These are phyloP conservation scores for Scotopteryx bipunctaria DNA, from an alignment of 2,888 invertebrate genomes.

Conservation along the genomic window DNA sequence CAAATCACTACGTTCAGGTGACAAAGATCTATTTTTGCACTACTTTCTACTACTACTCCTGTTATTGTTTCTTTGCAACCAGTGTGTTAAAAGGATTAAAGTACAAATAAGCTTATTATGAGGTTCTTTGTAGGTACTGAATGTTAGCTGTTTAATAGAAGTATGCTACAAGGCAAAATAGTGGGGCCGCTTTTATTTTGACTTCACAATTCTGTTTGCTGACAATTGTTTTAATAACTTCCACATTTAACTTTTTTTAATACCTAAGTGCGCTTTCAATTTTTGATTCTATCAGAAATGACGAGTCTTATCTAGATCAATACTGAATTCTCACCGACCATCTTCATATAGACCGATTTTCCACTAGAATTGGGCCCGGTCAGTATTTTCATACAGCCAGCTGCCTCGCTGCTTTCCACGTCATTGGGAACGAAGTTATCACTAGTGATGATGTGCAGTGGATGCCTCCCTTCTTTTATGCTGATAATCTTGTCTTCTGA, in stretches of 20 bases:
- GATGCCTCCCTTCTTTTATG: slow-evolving; percentile 89
- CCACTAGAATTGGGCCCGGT: slow-evolving; percentile 97
- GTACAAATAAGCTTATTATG: neutral
- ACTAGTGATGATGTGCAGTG: slow-evolving; percentile 87
- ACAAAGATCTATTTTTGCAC: too few species aligned
- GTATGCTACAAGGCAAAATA: slow-evolving; percentile 1
- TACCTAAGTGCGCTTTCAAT: too few species aligned
- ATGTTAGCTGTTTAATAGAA: too few species aligned
- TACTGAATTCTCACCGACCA: slow-evolving; percentile 72
- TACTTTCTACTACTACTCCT: too few species aligned
- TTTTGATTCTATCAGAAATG: too few species aligned
- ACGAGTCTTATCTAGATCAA: too few species aligned
- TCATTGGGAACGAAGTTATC: slow-evolving; percentile 90
- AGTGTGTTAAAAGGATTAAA: too few species aligned
- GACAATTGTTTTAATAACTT: too few species aligned
- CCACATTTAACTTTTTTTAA: too few species aligned
- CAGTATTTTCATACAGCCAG: slow-evolving; percentile 87
- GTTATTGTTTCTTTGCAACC: neutral
- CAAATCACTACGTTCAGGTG: too few species aligned
- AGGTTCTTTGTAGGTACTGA: too few species aligned
- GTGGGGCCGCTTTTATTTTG: slow-evolving; percentile 9
- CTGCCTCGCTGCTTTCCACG: slow-evolving; percentile 80
- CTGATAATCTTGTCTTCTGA: slow-evolving; percentile 81
- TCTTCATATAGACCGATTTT: slow-evolving; percentile 96
- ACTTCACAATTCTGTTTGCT: neutral